A percentile compares a stretch with the other conserved stretches of the same genome.
phyloP scores from a whole-genome alignment of 2,888 invertebrate species.

The Hartigia nigra region DNA sequence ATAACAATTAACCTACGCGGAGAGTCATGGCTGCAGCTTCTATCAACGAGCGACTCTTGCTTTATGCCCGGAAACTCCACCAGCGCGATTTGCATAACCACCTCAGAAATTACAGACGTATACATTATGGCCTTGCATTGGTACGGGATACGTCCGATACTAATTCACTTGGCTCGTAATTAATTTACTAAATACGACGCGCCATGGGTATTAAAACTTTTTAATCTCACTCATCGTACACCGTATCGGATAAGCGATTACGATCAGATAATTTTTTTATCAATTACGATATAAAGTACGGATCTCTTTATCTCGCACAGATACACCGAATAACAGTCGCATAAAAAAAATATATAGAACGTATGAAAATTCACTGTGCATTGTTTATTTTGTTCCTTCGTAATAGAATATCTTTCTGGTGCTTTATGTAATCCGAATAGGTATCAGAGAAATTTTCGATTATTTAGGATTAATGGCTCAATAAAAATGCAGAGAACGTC shows the following conservation, averaged over 20 bases:
- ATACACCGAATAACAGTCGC: background rate
- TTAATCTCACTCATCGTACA: background rate
- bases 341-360: background rate
- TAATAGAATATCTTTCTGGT: background rate
- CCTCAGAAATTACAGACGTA: conserved; percentile 48
- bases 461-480: conserved; percentile 27
- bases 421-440: background rate
- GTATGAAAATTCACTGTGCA: background rate
- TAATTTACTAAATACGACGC: conserved; percentile 23
- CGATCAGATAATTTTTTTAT: background rate
- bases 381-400: background rate
- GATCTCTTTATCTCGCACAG: too few species aligned
- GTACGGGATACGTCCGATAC: conserved; percentile 19
- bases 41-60: conserved; percentile 20
- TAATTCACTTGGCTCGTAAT: conserved; percentile 32
- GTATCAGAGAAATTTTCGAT: background rate
- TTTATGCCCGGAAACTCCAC: conserved; percentile 39
- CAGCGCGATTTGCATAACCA: conserved; percentile 52
- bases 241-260: background rate
- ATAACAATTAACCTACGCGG: conserved; percentile 42
- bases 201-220: background rate
- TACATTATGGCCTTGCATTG: conserved; percentile 32
- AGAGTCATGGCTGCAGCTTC: conserved; percentile 32
- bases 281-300: background rate
- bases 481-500: conserved; percentile 36